Evolutionary conservation across 2,888 invertebrate species (phyloP).

Genomic region (Crossocerus cetratus): DNA sequence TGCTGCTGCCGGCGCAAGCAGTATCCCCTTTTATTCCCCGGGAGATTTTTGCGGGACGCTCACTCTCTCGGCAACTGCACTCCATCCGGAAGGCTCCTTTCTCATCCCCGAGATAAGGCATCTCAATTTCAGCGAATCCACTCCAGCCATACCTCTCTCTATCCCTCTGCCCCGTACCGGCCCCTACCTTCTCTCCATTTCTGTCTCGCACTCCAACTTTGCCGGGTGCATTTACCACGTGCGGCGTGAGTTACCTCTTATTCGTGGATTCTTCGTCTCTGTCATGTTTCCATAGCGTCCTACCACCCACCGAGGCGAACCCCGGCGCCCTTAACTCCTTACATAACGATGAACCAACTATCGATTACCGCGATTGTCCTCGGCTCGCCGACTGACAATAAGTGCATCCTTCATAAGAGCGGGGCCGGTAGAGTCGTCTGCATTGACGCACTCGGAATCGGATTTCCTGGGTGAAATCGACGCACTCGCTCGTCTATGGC

Average conservation of each 20-base stretch:
- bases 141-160: slow-evolving; percentile 20
- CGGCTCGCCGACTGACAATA: slow-evolving; percentile 1
- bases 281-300: neutral
- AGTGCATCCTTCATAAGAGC: slow-evolving; percentile 5
- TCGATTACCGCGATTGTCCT: slow-evolving; percentile 46
- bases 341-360: slow-evolving; percentile 55
- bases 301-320: slow-evolving; percentile 15
- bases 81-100: slow-evolving; percentile 60
- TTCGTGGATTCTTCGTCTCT: neutral
- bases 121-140: slow-evolving; percentile 66
- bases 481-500: too few relatives aligned
- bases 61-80: slow-evolving; percentile 54
- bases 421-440: neutral
- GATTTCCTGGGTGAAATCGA: too few relatives aligned
- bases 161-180: neutral
- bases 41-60: slow-evolving; percentile 63
- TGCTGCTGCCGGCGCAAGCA: slow-evolving; percentile 47
- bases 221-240: neutral
- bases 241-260: neutral
- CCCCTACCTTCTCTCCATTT: slow-evolving; percentile 4
- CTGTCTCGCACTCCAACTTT: slow-evolving; percentile 8
- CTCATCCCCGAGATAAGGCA: slow-evolving; percentile 69
- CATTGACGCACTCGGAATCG: too few relatives aligned
- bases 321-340: slow-evolving; percentile 46
- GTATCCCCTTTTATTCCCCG: slow-evolving; percentile 64